Evolutionary conservation across 2,797 vertebrate species (phyloP), one percentile per base, ranked within the genome.

Genomic region (Zenarchopterus dispar): DNA sequence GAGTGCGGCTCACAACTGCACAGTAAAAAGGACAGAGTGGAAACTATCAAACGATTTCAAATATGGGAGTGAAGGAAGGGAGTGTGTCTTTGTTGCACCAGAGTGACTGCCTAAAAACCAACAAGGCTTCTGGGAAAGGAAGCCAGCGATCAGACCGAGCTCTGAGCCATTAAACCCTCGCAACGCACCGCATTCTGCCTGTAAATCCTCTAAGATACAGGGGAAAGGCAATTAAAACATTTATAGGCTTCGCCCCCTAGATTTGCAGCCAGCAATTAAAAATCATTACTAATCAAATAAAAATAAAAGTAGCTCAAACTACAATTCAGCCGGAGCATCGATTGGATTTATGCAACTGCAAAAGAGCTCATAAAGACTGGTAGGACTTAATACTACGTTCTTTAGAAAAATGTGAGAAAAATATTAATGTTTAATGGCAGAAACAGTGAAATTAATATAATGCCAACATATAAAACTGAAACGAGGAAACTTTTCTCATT

Each of bases 251-350:
- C 70, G 62, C 84, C 82, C 79, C 83, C 73, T 69, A 82, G 83
- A 92, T 91, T 91, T 91, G 84, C 81, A 88, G 85, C 81, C 75
- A 52, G 88, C 88, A 91, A 93, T 93, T 92, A 91, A 93, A 92
- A 91, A 92, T 92, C 87, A 89, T 92, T 92, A 89, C 89, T 89
- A 91, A 91, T 93, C 89, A 93, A 92, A 92, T 93, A 88, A 92
- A 92, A 93, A 90, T 89, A 86, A 87, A 92, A 90, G 82, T 81
- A 82, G 74, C 81, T 87, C 57, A 82, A 88, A 88, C 77, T 85
- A 85, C 72, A 77, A 88, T 85, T 85, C 61, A 56, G 70, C 73
- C 58, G 9, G 16, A 75, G 76, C 67, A 83, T 84, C 71, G 82
- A 89, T 82, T 77, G 53, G 71, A 89, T 90, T 87, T 86, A 91